These are phyloP conservation scores for Hippopotamus amphibius DNA, from an alignment of 2,113 vertebrate genomes.

Conservation along the genomic window DNA sequence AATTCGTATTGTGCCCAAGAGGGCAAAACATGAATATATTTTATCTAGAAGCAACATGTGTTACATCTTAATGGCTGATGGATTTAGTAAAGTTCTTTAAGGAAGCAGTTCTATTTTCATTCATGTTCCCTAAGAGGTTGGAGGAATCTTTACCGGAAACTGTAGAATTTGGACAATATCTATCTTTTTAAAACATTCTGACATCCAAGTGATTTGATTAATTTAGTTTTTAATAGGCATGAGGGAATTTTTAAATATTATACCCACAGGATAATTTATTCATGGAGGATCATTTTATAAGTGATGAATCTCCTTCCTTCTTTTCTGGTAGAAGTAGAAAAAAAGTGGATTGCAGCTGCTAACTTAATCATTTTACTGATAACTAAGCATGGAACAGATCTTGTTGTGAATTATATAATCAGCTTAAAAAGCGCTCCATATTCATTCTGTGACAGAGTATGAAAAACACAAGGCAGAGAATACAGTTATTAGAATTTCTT, in stretches of 20 bases:
- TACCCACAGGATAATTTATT: slow-evolving; percentile 84
- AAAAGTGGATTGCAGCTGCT: slow-evolving; percentile 76
- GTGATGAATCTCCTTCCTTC: slow-evolving; percentile 80
- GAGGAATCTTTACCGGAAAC: slow-evolving; percentile 76
- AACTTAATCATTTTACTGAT: slow-evolving; percentile 81
- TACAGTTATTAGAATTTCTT: slow-evolving; percentile 51
- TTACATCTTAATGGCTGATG: slow-evolving; percentile 68
- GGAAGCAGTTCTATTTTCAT: slow-evolving; percentile 71
- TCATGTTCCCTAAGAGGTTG: slow-evolving; percentile 70
- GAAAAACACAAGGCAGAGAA: slow-evolving; percentile 70
- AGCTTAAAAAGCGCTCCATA: slow-evolving; percentile 78
- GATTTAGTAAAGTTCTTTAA: slow-evolving; percentile 61
- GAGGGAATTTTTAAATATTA: slow-evolving; percentile 83
- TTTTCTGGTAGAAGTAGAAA: slow-evolving; percentile 79
- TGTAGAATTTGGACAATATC: slow-evolving; percentile 80
- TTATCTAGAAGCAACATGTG: slow-evolving; percentile 36
- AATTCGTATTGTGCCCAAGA: slow-evolving; percentile 72
- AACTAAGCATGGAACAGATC: slow-evolving; percentile 82
- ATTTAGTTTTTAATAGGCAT: slow-evolving; percentile 81
- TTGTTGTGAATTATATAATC: slow-evolving; percentile 80
- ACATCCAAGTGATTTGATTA: slow-evolving; percentile 81
- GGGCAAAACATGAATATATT: slow-evolving; percentile 55
- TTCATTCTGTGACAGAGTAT: slow-evolving; percentile 71
- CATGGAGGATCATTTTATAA: slow-evolving; percentile 82
- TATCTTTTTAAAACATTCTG: slow-evolving; percentile 77